phyloP scores from a whole-genome alignment of 1,140 invertebrate species.

The Andrena cerasifolii region DNA sequence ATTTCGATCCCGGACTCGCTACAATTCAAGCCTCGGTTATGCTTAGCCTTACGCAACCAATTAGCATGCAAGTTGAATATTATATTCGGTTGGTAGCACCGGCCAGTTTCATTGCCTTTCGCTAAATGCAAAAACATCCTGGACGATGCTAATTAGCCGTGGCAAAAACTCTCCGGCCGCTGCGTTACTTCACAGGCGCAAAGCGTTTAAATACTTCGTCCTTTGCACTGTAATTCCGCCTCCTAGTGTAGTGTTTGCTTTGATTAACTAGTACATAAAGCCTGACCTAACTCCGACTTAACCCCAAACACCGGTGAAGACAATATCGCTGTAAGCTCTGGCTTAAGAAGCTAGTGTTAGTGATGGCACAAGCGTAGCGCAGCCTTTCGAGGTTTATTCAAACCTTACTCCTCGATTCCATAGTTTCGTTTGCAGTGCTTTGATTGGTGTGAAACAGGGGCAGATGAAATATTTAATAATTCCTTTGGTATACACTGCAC shows the following conservation, averaged over 20 bases:
- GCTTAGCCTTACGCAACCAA: slow-evolving; percentile 24
- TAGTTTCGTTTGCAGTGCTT: too few relatives aligned
- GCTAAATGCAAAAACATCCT: slow-evolving; percentile 38
- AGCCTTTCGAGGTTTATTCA: too few relatives aligned
- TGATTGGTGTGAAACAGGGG: too few relatives aligned
- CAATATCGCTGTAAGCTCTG: neutral
- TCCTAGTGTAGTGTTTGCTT: slow-evolving; percentile 19
- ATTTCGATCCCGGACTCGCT: slow-evolving; percentile 13
- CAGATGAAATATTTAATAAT: too few relatives aligned
- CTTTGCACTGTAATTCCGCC: slow-evolving; percentile 7
- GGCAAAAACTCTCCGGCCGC: neutral
- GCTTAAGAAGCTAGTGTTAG: slow-evolving; percentile 3
- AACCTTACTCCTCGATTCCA: neutral
- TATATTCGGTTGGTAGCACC: neutral
- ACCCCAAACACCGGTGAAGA: slow-evolving; percentile 12
- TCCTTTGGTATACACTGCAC: too few relatives aligned
- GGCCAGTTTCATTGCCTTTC: slow-evolving; percentile 10
- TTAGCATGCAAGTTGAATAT: slow-evolving; percentile 45
- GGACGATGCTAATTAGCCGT: slow-evolving; percentile 33
- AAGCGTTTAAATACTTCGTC: slow-evolving; percentile 26
- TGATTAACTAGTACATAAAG: slow-evolving; percentile 35
- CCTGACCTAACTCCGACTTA: slow-evolving; percentile 18
- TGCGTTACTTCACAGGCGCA: slow-evolving; percentile 11
- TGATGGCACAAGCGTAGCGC: too few relatives aligned
- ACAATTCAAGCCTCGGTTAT: slow-evolving; percentile 22